Base-by-base conservation (phyloP, 2,797 vertebrate genomes). In the Nannoperca obscura region DNA sequence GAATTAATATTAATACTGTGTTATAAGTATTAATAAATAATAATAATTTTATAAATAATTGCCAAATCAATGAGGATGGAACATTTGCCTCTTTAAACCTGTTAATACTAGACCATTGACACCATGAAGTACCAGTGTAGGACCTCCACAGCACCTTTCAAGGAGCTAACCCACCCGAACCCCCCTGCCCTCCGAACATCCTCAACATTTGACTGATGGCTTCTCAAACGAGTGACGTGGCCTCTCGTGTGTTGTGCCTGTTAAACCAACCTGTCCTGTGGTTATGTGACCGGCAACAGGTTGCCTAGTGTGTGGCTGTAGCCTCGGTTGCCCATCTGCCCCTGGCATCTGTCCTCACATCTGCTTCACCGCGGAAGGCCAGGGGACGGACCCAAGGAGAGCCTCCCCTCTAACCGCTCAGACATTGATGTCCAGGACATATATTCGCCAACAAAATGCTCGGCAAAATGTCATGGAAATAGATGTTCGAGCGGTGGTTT, bases 251-350 rank as follows among this genome's bases (percentile, higher is more conserved):
- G 52, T 38, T 54, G 7, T 73, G 78, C 86, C 84, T 54, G 74
- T 91, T 62, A 36, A 70, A 87, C 89, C 82, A 85, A 92, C 92
- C 92, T 95, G 95, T 95, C 94, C 90, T 92, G 88, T 94, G 90
- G 95, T 94, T 90, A 89, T 94, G 95, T 95, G 94, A 93, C 93
- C 91, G 92, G 87, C 93, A 97, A 97, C 97, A 97, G 96, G 97
- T 97, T 96, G 93, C 74, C 58, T 32, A 32, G 32, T 32, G 32
- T 32, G 86, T 89, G 68, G 90, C 93, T 91, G 81, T 84, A 90
- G 93, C 94, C 95, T 92, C 91, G 88, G 81, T 79, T 85, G 92
- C 92, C 90, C 92, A 92, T 93, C 92, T 95, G 95, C 75, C 88
- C 59, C 58, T 80, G 67, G 86, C 94, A 94, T 93, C 94, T 95